Evolutionary conservation across 2,113 vertebrate genomes (phyloP), one percentile per base, ranked within the genome.

Genomic region (Stigmatopora argus): DNA sequence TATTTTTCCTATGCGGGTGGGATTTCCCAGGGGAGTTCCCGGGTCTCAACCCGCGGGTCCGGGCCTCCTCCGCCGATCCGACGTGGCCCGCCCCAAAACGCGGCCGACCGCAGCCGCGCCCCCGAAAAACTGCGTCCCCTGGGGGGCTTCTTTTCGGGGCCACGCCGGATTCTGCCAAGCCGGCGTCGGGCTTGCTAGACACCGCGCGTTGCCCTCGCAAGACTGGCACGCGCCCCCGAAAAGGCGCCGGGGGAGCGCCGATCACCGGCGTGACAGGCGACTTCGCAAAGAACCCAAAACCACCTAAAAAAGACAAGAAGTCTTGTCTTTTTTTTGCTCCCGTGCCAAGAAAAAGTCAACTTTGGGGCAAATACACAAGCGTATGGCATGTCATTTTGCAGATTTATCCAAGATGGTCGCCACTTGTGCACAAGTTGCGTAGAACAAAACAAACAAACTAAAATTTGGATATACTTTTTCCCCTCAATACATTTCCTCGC

Each of bases 1-100:
- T 44, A 14, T 52, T 35, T 53, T 8, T 51, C 26, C 14, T 70
- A 61, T 66, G 60, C 73, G 45, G 69, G 66, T 47, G 69, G 68
- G 49, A 61, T 7, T 17, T 87, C 84, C 78, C 85, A 56, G 53
- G 81, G 65, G 83, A 7, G 71, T 57, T 35, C 46, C 31, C 55
- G 49, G 38, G 14, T 58, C 51, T 89, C 83, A 89, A 87, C 84
- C 76, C 78, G 49, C 80, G 45, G 66, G 67, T 72, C 79, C 70
- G 64, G 19, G 34, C 66, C 77, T 85, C 70, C 63, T 81, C 78
- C 77, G 71, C 81, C 89, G 87, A 90, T 88, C 89, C 89, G 79
- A 74, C 79, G 68, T 84, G 90, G 90, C 91, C 73, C 66, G 57
- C 80, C 64, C 69, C 70, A 77, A 51, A 53, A 62, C 74, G 67